Conservation (phyloP, 2,113 vertebrate genomes). For the Xenopus borealis region DNA sequence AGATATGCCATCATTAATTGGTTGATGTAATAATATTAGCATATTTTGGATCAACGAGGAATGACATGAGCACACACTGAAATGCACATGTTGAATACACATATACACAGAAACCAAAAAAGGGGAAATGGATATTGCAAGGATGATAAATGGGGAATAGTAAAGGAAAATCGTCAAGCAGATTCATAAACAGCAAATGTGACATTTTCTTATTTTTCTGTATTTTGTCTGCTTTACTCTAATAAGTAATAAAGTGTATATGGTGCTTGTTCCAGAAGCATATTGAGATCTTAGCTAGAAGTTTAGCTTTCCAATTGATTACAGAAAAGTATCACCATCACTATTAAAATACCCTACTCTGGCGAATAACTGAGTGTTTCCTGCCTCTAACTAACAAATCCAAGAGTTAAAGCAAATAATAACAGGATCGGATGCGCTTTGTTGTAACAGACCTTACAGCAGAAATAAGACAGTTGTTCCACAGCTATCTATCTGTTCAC, state of each 20-base stretch:
- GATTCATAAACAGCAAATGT: slow-evolving; percentile 41
- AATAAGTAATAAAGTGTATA: slow-evolving; percentile 57
- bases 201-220: slow-evolving; percentile 45
- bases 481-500: too few relatives aligned
- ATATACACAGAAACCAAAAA: slow-evolving; percentile 51
- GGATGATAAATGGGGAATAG: slow-evolving; percentile 69
- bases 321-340: too few relatives aligned
- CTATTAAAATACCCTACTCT: too few relatives aligned
- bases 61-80: slow-evolving; percentile 49
- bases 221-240: slow-evolving; percentile 54
- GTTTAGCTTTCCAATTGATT: too few relatives aligned
- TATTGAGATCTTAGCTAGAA: slow-evolving; percentile 36
- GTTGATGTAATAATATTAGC: slow-evolving; percentile 27
- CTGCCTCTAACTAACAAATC: too few relatives aligned
- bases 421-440: too few relatives aligned
- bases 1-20: slow-evolving; percentile 58
- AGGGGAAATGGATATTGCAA: slow-evolving; percentile 65
- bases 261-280: slow-evolving; percentile 56
- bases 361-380: too few relatives aligned
- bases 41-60: slow-evolving; percentile 47
- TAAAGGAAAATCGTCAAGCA: slow-evolving; percentile 56
- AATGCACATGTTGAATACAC: slow-evolving; percentile 57
- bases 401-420: too few relatives aligned
- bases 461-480: too few relatives aligned
- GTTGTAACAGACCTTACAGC: too few relatives aligned